Conservation (phyloP, 2,888 invertebrate genomes). For the Diabrotica balteata region DNA sequence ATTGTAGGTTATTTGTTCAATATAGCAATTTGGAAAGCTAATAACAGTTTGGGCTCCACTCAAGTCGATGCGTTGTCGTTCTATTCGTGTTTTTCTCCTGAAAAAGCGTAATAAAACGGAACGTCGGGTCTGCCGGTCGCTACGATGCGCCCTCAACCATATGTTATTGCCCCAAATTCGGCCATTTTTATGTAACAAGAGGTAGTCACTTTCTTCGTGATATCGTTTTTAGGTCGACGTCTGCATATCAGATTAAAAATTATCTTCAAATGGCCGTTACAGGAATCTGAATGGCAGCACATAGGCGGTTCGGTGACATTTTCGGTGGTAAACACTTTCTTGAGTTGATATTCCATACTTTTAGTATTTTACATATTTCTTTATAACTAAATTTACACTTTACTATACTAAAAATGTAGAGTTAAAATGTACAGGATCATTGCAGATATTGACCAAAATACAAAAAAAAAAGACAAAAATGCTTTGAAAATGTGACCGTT, state of each 20-base stretch:
- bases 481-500: too few species aligned
- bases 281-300: not conserved
- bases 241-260: constrained; percentile 29
- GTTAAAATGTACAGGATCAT: too few species aligned
- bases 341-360: not conserved
- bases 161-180: constrained; percentile 27
- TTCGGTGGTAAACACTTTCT: too few species aligned
- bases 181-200: constrained; percentile 25
- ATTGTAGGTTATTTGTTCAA: constrained; percentile 25
- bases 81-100: constrained; percentile 9
- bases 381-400: too few species aligned
- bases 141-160: constrained; percentile 19
- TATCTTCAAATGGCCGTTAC: constrained; percentile 11
- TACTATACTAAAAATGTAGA: too few species aligned
- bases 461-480: too few species aligned
- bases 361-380: not conserved
- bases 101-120: constrained; percentile 16
- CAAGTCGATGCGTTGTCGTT: constrained; percentile 8
- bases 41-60: constrained; percentile 24
- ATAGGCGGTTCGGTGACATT: too few species aligned
- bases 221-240: constrained; percentile 24
- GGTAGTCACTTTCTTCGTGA: constrained; percentile 21
- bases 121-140: constrained; percentile 5
- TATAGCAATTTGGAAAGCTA: constrained; percentile 29
- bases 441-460: too few species aligned